Evolutionary conservation across 2,888 invertebrate genomes (phyloP).

Genomic region (Acrobeloides nanus): DNA sequence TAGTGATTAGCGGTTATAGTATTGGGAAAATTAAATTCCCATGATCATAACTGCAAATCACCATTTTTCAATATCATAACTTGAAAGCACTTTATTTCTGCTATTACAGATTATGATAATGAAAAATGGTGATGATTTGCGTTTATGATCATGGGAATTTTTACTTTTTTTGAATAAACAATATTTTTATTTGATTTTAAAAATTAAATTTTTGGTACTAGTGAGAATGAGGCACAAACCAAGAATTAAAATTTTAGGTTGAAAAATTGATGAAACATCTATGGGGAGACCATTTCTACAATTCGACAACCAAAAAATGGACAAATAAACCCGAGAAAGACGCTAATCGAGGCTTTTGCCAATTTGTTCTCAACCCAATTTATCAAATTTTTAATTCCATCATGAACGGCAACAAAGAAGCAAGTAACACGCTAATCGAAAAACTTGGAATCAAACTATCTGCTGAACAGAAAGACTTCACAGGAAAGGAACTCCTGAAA

Average conservation of each 20-base stretch:
- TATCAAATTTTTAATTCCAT: constrained; percentile 81
- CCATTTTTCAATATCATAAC: too few relatives aligned
- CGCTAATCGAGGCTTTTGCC: constrained; percentile 95
- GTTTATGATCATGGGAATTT: too few relatives aligned
- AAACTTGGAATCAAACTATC: constrained; percentile 86
- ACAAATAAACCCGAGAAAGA: constrained; percentile 57
- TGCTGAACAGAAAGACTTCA: constrained; percentile 89
- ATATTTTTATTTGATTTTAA: too few relatives aligned
- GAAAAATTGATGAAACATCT: constrained; percentile 85
- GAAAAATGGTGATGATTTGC: too few relatives aligned
- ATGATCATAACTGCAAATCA: too few relatives aligned
- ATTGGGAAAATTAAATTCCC: too few relatives aligned
- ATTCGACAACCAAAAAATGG: constrained; percentile 95
- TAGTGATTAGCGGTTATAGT: too few relatives aligned
- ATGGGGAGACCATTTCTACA: constrained; percentile 99
- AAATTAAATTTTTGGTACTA: too few relatives aligned
- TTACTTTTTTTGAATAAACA: too few relatives aligned
- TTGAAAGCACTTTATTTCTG: too few relatives aligned
- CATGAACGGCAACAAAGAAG: constrained; percentile 92
- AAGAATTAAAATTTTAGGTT: constrained; percentile 59
- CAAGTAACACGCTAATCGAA: constrained; percentile 74
- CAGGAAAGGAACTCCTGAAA: constrained; percentile 69
- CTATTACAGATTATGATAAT: too few relatives aligned
- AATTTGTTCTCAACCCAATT: constrained; percentile 97
- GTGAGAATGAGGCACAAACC: too few relatives aligned